Base-by-base conservation (phyloP, 2,113 vertebrate species). In the Pimephales promelas region DNA sequence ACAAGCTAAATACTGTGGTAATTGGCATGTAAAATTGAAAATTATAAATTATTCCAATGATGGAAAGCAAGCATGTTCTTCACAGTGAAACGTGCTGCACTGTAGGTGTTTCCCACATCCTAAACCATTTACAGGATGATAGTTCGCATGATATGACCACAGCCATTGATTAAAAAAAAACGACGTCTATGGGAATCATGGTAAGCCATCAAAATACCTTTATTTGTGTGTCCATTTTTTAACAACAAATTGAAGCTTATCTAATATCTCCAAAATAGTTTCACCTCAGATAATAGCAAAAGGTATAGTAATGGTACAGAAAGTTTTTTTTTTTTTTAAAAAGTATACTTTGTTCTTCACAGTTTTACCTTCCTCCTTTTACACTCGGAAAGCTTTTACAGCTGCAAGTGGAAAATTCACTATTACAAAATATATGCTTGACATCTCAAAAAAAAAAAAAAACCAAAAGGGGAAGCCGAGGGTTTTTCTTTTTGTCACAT, bases 391-490 rank as follows among this genome's bases (percentile, higher is more conserved):
- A 80, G 77, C 78, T 54, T 73, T n/a, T 77, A 85, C 79, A 78
- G 85, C 88, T 90, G 89, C 70, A 52, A 88, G 85, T 85, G 92
- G 93, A 94, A 94, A 93, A 78, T 93, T 92, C 68, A 83, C 77
- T 85, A 86, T 95, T 94, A 89, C 92, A 91, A 92, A 93, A 92
- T 84, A 61, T 87, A 78, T 88, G 62, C 74, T 77, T 89, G 83
- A 84, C 36, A 72, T 82, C 82, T 34, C 68, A 74, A 73, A 82
- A 91, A 90, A 91, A 82, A 91, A 90, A 91, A 89, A 90, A 91
- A 89, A 43, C 31, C 87, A 88, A 93, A 94, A 93, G 91, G 86
- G 92, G 92, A 94, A 94, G 92, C 83, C 87, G 88, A 91, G 89
- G 83, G 20, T 47, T 54, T 83, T 85, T 79, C 24, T n/a, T 77